Conservation (phyloP, 2,113 vertebrate genomes). For the Phylloscopus whistleri region DNA sequence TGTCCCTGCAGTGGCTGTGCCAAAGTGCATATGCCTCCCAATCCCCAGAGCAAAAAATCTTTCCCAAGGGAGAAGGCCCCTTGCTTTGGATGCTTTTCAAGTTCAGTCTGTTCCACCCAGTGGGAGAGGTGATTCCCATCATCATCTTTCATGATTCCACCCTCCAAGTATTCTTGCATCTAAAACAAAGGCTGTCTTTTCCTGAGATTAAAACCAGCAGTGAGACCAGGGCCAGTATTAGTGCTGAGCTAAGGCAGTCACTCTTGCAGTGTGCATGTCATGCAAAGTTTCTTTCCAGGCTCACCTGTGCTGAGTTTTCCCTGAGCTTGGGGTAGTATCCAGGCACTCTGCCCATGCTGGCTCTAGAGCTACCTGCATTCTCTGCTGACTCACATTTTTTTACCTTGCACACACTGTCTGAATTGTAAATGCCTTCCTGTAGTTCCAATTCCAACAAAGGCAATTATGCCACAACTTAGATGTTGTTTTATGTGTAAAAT, state of each 20-base stretch:
- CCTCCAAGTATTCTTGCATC: neutral
- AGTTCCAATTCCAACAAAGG: conserved; percentile 2
- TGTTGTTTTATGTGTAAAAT: neutral
- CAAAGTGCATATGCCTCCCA: neutral
- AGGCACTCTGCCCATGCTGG: neutral
- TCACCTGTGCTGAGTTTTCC: neutral
- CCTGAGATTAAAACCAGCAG: neutral
- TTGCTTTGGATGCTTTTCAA: neutral
- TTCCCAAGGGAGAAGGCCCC: neutral
- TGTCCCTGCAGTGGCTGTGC: fast-evolving
- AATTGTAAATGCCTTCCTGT: conserved; percentile 4
- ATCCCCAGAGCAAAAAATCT: neutral
- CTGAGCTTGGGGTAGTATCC: neutral
- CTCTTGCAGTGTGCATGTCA: neutral
- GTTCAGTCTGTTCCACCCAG: neutral
- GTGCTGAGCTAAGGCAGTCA: neutral
- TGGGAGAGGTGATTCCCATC: neutral
- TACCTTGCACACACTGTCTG: neutral
- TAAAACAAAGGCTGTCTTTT: neutral
- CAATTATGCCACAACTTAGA: neutral
- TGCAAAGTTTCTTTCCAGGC: neutral
- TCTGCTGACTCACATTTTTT: neutral
- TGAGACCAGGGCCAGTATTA: neutral
- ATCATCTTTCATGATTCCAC: neutral
- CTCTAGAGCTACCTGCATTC: neutral